Conservation (phyloP, 2,113 vertebrate genomes). For the Probosciger aterrimus region DNA sequence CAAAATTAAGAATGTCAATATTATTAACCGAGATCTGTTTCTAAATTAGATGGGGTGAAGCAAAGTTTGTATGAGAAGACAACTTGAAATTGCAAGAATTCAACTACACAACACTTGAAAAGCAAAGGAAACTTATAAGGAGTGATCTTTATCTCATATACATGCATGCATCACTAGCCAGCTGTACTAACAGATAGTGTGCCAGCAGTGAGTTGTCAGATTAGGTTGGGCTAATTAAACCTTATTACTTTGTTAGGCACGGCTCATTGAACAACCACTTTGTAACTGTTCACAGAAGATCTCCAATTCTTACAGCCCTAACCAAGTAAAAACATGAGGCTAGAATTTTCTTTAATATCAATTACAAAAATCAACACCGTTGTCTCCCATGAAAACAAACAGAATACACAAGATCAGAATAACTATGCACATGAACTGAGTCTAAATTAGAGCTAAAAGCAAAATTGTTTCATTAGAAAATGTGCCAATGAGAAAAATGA, state of each 20-base stretch:
- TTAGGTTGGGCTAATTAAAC: neutral
- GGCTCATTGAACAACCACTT: neutral
- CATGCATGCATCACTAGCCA: neutral
- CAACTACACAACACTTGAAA: neutral
- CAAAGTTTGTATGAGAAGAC: neutral
- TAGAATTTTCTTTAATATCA: neutral
- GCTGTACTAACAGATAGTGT: neutral
- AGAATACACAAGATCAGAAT: neutral
- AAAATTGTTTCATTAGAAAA: neutral
- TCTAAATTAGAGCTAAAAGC: neutral
- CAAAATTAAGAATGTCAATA: neutral
- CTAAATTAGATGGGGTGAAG: neutral
- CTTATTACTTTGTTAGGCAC: neutral
- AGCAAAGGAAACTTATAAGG: neutral
- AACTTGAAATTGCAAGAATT: neutral
- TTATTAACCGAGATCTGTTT: neutral
- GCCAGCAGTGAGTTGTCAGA: neutral
- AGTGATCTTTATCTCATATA: neutral
- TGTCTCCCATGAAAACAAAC: neutral
- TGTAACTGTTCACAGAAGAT: neutral
- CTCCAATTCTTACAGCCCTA: neutral
- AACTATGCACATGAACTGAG: rapidly evolving
- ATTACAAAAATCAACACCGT: neutral
- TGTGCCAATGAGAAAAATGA: neutral
- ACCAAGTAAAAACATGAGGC: neutral